A percentile compares a stretch with the other conserved stretches of the same genome.
phyloP scores from a whole-genome alignment of 2,113 vertebrate genomes.

The Sprattus sprattus region DNA sequence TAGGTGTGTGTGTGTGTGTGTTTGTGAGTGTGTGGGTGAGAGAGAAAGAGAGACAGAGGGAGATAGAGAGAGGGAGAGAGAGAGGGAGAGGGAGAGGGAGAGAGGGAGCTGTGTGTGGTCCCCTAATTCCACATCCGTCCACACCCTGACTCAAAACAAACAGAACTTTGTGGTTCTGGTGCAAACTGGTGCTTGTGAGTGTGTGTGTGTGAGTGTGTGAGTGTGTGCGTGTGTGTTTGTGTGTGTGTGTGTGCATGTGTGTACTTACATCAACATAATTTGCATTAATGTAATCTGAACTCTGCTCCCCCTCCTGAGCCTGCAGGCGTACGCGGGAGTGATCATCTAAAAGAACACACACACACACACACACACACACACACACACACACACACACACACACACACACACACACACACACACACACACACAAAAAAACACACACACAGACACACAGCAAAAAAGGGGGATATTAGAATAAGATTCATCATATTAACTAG shows the following conservation, averaged over 20 bases:
- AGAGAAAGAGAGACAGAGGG: no score
- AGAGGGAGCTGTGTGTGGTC: neutral
- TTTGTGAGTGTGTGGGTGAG: neutral
- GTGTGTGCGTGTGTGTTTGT: slow-evolving; percentile 53
- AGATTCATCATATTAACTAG: no score
- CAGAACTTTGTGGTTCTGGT: neutral
- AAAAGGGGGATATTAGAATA: no score
- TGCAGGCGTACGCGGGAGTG: slow-evolving; percentile 96
- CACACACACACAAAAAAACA: no score
- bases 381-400: neutral
- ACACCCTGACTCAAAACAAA: slow-evolving; percentile 8
- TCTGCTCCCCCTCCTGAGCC: slow-evolving; percentile 90
- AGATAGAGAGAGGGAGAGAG: neutral
- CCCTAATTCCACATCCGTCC: neutral
- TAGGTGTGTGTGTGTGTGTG: neutral
- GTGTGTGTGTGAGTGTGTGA: no score
- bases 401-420: no score
- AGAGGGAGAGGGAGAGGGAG: no score
- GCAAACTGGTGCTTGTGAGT: neutral
- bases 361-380: slow-evolving; percentile 1
- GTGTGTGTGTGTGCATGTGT: slow-evolving; percentile 59
- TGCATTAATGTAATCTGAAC: slow-evolving; percentile 98
- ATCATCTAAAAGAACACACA: slow-evolving; percentile 81
- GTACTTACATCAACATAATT: slow-evolving; percentile 98
- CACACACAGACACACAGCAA: no score